Conservation (phyloP, 2,888 invertebrate species). For the Lissonota sp. region DNA sequence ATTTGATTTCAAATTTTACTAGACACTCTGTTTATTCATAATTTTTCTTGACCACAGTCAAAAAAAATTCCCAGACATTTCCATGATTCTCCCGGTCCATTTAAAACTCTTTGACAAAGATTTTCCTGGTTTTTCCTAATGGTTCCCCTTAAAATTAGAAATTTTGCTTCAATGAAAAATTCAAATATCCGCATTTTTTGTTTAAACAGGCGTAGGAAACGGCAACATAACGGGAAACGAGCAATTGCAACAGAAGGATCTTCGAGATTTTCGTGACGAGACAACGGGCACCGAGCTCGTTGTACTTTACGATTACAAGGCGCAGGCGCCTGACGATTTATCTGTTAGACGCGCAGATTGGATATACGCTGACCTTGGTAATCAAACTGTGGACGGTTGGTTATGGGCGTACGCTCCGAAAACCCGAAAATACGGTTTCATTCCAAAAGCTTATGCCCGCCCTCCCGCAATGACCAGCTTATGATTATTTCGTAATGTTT, state of each 20-base stretch:
- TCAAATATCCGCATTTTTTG: not conserved
- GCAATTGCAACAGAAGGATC: slow-evolving; percentile 79
- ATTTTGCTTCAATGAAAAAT: no score
- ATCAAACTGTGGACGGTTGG: slow-evolving; percentile 98
- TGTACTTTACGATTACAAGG: slow-evolving; percentile 98
- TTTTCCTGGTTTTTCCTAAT: no score
- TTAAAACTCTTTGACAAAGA: no score
- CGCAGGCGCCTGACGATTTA: slow-evolving; percentile 96
- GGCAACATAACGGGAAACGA: slow-evolving; percentile 74
- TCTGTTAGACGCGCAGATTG: slow-evolving; percentile 96
- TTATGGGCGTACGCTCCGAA: slow-evolving; percentile 97
- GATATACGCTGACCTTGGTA: slow-evolving; percentile 97
- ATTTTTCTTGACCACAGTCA: no score
- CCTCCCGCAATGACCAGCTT: slow-evolving; percentile 96
- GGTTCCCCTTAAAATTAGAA: no score
- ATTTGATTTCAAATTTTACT: no score
- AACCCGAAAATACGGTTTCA: slow-evolving; percentile 96
- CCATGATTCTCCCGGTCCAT: no score
- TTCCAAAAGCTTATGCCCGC: slow-evolving; percentile 96
- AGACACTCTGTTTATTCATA: no score
- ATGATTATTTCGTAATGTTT: slow-evolving; percentile 79
- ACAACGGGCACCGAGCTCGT: slow-evolving; percentile 93
- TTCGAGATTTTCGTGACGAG: slow-evolving; percentile 81
- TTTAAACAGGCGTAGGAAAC: slow-evolving; percentile 74
- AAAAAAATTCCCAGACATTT: no score